Evolutionary conservation across 2,888 invertebrate species (phyloP).

Genomic region (Ennomos erosarius): DNA sequence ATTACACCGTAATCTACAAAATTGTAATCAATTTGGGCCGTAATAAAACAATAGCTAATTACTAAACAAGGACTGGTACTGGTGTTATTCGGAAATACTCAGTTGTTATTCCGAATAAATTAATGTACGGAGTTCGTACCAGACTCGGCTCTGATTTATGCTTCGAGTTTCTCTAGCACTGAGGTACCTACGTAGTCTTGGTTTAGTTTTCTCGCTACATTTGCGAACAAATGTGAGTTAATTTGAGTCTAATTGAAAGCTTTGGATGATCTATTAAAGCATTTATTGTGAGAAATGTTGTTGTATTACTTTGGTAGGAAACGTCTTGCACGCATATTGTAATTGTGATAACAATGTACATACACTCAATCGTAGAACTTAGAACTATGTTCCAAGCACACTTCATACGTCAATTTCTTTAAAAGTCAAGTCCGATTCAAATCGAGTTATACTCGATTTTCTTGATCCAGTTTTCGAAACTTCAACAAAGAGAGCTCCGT

Average conservation of each 20-base stretch:
- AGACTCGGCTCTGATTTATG: slow-evolving; percentile 56
- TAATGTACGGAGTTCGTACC: slow-evolving; percentile 56
- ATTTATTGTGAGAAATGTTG: too few relatives aligned
- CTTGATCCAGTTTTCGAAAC: slow-evolving; percentile 31
- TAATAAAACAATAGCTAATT: slow-evolving; percentile 27
- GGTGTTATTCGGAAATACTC: slow-evolving; percentile 44
- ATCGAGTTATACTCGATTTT: slow-evolving; percentile 36
- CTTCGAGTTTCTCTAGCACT: slow-evolving; percentile 44
- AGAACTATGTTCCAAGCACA: slow-evolving; percentile 21
- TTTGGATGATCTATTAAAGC: neutral
- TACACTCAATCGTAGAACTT: too few relatives aligned
- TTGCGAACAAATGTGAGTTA: slow-evolving; percentile 21
- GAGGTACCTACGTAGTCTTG: slow-evolving; percentile 43
- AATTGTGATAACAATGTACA: slow-evolving; percentile 10
- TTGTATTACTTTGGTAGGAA: too few relatives aligned
- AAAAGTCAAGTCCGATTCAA: slow-evolving; percentile 29
- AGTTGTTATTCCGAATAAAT: slow-evolving; percentile 48
- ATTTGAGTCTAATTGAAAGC: slow-evolving; percentile 12
- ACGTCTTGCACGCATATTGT: too few relatives aligned
- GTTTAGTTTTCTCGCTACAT: slow-evolving; percentile 41
- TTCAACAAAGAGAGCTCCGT: slow-evolving; percentile 14
- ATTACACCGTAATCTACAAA: slow-evolving; percentile 7
- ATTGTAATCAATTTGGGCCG: slow-evolving; percentile 17
- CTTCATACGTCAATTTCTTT: slow-evolving; percentile 26
- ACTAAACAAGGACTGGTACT: slow-evolving; percentile 28